Evolutionary conservation across 2,113 vertebrate genomes (phyloP).

Genomic region (Ammodramus savannarum): DNA sequence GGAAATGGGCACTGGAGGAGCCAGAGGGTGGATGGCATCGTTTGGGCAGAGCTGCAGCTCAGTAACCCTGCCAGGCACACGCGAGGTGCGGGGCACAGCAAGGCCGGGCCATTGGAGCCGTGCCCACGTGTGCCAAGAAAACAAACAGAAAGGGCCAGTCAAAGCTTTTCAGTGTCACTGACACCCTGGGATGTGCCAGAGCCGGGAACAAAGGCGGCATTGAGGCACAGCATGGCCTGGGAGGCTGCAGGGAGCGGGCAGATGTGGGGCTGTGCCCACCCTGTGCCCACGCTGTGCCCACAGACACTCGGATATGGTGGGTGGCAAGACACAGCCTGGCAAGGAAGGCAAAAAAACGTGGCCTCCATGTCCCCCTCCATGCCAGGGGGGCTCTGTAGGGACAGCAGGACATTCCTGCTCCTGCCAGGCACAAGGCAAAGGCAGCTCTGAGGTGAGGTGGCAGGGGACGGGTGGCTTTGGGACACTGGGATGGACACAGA

Average conservation of each 20-base stretch:
- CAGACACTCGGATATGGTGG: background rate
- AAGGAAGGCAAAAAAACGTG: background rate
- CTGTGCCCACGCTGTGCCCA: background rate
- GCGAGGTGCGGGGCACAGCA: background rate
- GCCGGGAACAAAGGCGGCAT: background rate
- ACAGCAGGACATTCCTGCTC: background rate
- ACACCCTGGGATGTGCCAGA: slow-evolving; percentile 42
- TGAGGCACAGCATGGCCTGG: background rate
- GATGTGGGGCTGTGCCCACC: background rate
- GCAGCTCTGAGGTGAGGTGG: rapidly evolving
- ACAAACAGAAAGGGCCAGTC: slow-evolving; percentile 62
- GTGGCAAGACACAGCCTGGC: background rate
- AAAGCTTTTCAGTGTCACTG: slow-evolving; percentile 58
- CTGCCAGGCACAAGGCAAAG: background rate
- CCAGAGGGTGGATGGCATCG: rapidly evolving
- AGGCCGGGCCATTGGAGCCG: background rate
- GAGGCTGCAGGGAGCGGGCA: background rate
- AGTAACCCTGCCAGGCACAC: background rate
- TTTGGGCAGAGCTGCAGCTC: background rate
- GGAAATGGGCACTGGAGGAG: rapidly evolving
- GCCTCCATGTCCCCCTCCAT: rapidly evolving
- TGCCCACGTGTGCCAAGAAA: slow-evolving; percentile 27
- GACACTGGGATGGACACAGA: rapidly evolving
- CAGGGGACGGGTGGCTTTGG: background rate
- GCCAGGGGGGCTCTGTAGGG: background rate